Evolutionary conservation across 2,888 invertebrate genomes (phyloP).

Genomic region (Spicauda simplicius): DNA sequence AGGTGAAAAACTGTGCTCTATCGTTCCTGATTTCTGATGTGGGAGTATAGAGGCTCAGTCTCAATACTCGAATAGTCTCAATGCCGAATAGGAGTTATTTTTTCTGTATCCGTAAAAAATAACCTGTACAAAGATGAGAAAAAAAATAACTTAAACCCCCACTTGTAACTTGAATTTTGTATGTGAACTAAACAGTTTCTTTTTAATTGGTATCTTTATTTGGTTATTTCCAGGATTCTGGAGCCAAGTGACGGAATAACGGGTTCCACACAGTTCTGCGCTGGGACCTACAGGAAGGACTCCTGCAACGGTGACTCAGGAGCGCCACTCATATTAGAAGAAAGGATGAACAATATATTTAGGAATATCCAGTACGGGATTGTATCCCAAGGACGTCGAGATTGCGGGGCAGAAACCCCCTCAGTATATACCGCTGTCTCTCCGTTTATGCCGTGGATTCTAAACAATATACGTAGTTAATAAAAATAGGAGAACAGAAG

Average conservation of each 20-base stretch:
- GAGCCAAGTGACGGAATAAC: neutral
- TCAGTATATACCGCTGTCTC: constrained; percentile 12
- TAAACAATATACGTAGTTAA: constrained; percentile 2
- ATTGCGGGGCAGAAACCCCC: neutral
- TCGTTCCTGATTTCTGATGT: no score
- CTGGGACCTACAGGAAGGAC: constrained; percentile 74
- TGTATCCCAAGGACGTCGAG: constrained; percentile 2
- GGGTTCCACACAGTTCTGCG: constrained; percentile 31
- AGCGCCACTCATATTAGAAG: constrained; percentile 79
- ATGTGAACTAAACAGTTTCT: no score
- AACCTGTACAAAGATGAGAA: no score
- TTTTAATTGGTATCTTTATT: neutral
- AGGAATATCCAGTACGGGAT: constrained; percentile 17
- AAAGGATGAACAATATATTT: neutral
- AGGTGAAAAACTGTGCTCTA: no score
- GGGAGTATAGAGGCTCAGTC: no score
- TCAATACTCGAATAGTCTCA: no score
- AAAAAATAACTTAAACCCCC: no score
- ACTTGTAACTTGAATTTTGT: no score
- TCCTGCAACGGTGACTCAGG: constrained; percentile 88
- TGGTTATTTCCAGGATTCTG: constrained; percentile 3
- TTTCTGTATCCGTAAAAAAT: no score
- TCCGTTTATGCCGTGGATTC: constrained; percentile 3
- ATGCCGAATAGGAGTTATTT: no score
- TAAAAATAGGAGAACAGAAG: no score